phyloP scores from a whole-genome alignment of 2,888 invertebrate species.

The Eristalis intricaria region DNA sequence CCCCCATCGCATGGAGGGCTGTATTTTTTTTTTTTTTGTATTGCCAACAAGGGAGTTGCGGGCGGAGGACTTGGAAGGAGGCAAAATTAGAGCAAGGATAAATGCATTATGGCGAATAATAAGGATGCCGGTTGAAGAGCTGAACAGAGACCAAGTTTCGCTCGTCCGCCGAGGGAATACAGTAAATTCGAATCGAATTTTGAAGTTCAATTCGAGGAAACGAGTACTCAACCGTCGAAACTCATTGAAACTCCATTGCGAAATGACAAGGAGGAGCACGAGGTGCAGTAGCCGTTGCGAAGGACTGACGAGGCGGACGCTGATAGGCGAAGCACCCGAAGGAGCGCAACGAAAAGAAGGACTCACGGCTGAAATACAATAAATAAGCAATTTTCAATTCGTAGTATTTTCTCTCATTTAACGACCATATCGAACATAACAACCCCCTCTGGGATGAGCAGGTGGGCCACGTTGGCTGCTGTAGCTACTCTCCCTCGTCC shows the following conservation, averaged over 20 bases:
- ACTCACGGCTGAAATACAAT: slow-evolving; percentile 3
- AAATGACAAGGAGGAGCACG: not conserved
- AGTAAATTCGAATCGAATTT: slow-evolving; percentile 54
- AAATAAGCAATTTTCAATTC: slow-evolving; percentile 60
- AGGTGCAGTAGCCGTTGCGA: too few species aligned
- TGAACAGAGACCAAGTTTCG: not conserved
- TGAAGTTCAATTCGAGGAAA: slow-evolving; percentile 38
- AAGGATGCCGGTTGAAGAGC: not conserved
- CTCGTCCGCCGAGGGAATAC: slow-evolving; percentile 19
- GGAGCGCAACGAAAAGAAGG: not conserved
- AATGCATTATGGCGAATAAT: slow-evolving; percentile 54
- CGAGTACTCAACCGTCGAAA: not conserved
- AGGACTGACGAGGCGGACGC: too few species aligned
- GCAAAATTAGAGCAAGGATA: slow-evolving; percentile 58
- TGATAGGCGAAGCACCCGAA: too few species aligned
- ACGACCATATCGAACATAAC: slow-evolving; percentile 36
- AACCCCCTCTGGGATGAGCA: not conserved
- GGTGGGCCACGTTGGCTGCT: too few species aligned
- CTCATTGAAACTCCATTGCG: slow-evolving; percentile 32
- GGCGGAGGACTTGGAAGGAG: not conserved
- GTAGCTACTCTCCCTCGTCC: not conserved
- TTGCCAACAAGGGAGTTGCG: not conserved
- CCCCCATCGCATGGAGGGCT: not conserved
- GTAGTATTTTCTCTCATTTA: slow-evolving; percentile 39
- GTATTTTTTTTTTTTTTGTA: not conserved